These are phyloP conservation scores for Hippocampus mohnikei DNA, from an alignment of 2,113 vertebrate genomes.

Conservation along the genomic window DNA sequence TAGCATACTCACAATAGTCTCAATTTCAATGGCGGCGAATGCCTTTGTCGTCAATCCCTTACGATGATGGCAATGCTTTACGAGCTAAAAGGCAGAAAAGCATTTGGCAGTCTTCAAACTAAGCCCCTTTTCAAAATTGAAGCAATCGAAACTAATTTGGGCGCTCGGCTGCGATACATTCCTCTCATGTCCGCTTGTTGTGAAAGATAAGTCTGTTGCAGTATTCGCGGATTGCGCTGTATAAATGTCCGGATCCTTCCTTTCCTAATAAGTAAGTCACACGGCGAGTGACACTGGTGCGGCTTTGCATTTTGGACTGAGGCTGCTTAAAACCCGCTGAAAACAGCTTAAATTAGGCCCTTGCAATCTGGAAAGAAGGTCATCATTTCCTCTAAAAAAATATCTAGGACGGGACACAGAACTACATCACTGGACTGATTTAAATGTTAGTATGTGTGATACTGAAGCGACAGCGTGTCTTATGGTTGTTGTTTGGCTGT, in stretches of 20 bases:
- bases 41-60: conserved; percentile 40
- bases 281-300: conserved; percentile 4
- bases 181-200: conserved; percentile 46
- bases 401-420: conserved; percentile 69
- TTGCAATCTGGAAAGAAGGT: conserved; percentile 69
- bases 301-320: conserved; percentile 49
- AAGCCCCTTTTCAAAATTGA: conserved; percentile 57
- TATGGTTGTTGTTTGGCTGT: conserved; percentile 10
- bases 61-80: conserved; percentile 23
- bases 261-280: not conserved
- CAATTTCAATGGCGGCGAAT: conserved; percentile 29
- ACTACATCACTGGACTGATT: conserved; percentile 43
- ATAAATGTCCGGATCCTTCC: conserved; percentile 31
- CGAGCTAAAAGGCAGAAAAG: conserved; percentile 14
- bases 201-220: conserved; percentile 42
- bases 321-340: conserved; percentile 62
- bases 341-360: conserved; percentile 72
- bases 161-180: conserved; percentile 66
- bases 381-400: conserved; percentile 65
- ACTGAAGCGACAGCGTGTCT: not conserved
- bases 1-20: conserved; percentile 21
- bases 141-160: conserved; percentile 59
- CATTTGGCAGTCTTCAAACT: conserved; percentile 21
- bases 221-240: conserved; percentile 33
- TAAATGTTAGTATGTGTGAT: not conserved